phyloP scores from a whole-genome alignment of 2,888 invertebrate genomes.

The Cheilosia pagana region DNA sequence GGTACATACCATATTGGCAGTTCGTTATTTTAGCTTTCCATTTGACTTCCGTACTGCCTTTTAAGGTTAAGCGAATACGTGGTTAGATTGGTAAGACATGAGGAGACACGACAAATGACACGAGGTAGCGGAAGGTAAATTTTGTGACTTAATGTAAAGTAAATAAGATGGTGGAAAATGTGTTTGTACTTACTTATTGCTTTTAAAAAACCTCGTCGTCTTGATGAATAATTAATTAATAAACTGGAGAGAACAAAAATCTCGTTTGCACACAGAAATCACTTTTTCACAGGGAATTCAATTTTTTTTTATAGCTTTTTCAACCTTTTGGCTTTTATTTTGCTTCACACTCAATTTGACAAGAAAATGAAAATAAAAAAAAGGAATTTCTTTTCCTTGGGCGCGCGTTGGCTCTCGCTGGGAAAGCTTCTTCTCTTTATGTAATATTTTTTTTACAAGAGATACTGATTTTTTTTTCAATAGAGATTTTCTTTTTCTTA shows the following conservation, averaged over 20 bases:
- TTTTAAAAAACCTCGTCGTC: conserved; percentile 70
- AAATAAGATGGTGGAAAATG: neutral
- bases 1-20: neutral
- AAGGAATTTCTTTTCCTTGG: conserved; percentile 32
- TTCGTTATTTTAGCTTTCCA: conserved; percentile 5
- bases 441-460: conserved; percentile 64
- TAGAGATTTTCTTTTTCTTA: conserved; percentile 23
- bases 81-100: neutral
- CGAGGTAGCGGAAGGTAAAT: neutral
- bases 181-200: conserved; percentile 60
- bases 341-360: conserved; percentile 7
- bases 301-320: conserved; percentile 9
- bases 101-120: neutral
- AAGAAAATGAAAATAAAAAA: conserved; percentile 10
- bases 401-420: conserved; percentile 38
- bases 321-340: conserved; percentile 35
- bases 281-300: conserved; percentile 48
- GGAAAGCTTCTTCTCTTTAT: conserved; percentile 65
- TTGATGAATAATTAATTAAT: conserved; percentile 65
- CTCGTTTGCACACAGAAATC: conserved; percentile 60
- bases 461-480: conserved; percentile 37
- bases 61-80: conserved; percentile 6
- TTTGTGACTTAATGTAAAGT: neutral
- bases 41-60: conserved; percentile 18
- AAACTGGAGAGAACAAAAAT: conserved; percentile 44